These are phyloP conservation scores for Porites australiensis DNA, from an alignment of 64 coral and sea anemone genomes.

Conservation along the genomic window DNA sequence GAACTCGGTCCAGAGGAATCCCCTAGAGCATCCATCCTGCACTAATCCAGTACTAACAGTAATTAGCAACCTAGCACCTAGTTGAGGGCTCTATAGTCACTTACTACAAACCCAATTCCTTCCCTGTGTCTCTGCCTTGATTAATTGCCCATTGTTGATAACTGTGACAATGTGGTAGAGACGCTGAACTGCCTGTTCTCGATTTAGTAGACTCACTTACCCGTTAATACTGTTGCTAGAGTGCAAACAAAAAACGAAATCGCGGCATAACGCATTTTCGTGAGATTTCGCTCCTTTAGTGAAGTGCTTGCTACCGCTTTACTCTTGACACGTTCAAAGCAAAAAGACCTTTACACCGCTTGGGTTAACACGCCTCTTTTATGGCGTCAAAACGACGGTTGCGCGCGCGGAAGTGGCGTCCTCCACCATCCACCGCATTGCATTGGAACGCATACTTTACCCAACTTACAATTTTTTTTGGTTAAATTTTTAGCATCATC, in stretches of 20 bases:
- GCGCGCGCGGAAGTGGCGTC: constrained; percentile 41
- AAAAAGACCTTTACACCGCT: constrained; percentile 27
- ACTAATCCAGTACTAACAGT: not conserved
- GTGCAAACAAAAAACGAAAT: not conserved
- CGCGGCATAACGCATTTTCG: constrained; percentile 1
- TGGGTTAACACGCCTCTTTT: constrained; percentile 35
- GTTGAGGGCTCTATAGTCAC: constrained; percentile 1
- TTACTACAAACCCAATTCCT: constrained; percentile 18
- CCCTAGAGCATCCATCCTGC: not conserved
- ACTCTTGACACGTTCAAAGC: constrained; percentile 19
- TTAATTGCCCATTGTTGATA: constrained; percentile 29
- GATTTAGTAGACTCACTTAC: constrained; percentile 18
- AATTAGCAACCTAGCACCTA: constrained; percentile 15
- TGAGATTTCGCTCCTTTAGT: not conserved
- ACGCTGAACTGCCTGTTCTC: not conserved
- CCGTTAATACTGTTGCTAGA: not conserved
- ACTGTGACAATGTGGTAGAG: not conserved
- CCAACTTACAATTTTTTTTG: not conserved
- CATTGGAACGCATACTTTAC: not conserved
- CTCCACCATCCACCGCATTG: constrained; percentile 13
- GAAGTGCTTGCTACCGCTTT: constrained; percentile 34
- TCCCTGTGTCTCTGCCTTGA: constrained; percentile 15
- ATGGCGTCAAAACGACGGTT: constrained; percentile 27
- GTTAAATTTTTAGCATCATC: not conserved
- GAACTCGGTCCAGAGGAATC: not conserved